Conservation (phyloP, 2,888 invertebrate genomes). For the Tupiocoris notatus region DNA sequence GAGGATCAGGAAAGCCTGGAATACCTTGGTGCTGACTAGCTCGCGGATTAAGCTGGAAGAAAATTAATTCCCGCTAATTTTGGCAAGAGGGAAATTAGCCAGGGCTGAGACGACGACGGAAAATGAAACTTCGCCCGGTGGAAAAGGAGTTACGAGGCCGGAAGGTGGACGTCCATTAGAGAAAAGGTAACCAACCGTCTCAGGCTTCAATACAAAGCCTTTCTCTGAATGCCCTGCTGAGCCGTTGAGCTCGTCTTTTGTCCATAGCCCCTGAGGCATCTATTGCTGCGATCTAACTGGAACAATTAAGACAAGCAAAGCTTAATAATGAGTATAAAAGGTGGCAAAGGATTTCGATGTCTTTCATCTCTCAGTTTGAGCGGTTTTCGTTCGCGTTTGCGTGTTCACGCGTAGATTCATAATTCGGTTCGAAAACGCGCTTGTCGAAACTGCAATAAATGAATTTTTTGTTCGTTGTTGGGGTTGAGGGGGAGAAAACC, state of each 20-base stretch:
- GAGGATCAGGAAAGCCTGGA: too few species aligned
- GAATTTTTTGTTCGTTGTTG: too few species aligned
- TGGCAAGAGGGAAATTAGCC: conserved; percentile 21
- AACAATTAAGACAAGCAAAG: background rate
- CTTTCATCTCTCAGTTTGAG: too few species aligned
- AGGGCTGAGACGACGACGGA: background rate
- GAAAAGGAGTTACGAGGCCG: background rate
- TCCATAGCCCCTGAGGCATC: background rate
- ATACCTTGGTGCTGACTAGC: too few species aligned
- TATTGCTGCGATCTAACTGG: background rate
- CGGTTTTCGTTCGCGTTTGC: too few species aligned
- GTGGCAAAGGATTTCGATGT: too few species aligned
- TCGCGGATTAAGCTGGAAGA: too few species aligned
- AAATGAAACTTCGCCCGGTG: background rate
- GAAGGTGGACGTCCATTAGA: background rate
- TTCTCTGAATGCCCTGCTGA: background rate
- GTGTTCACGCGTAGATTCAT: too few species aligned
- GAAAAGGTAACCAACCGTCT: background rate
- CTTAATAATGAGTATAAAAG: background rate
- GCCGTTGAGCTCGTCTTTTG: background rate
- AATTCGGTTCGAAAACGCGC: too few species aligned
- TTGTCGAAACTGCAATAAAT: too few species aligned
- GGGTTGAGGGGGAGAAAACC: too few species aligned
- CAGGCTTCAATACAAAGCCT: background rate
- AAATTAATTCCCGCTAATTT: too few species aligned